These are phyloP conservation scores for Notocelia uddmanniana DNA, from an alignment of 2,888 invertebrate species.

Conservation along the genomic window DNA sequence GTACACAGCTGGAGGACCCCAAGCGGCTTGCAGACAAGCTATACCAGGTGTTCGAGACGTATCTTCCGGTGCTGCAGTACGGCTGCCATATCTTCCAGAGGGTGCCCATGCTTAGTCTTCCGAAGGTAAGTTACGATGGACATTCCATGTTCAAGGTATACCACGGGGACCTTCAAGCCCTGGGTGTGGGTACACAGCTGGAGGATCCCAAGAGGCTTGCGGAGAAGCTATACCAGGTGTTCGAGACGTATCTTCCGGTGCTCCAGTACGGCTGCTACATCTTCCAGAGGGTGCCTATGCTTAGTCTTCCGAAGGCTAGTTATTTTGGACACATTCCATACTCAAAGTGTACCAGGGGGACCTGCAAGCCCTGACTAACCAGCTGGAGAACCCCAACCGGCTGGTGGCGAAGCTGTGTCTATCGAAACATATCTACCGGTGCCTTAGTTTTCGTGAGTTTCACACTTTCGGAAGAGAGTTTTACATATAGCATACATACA, in stretches of 20 bases:
- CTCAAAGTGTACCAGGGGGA: conserved; percentile 95
- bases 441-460: too few species aligned
- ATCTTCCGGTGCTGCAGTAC: conserved; percentile 93
- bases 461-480: too few species aligned
- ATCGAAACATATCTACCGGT: conserved; percentile 96
- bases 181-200: conserved; percentile 88
- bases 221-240: conserved; percentile 93
- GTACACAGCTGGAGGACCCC: conserved; percentile 84
- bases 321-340: conserved; percentile 62
- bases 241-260: conserved; percentile 95
- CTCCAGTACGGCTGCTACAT: conserved; percentile 93
- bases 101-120: conserved; percentile 92
- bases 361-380: conserved; percentile 88
- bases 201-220: conserved; percentile 80
- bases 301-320: conserved; percentile 92
- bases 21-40: conserved; percentile 88
- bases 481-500: too few species aligned
- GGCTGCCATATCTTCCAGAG: conserved; percentile 94
- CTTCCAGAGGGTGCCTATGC: conserved; percentile 92
- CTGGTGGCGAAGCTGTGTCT: conserved; percentile 91
- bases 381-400: conserved; percentile 82
- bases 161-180: conserved; percentile 92
- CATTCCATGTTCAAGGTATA: conserved; percentile 90
- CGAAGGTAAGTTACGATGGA: conserved; percentile 87
- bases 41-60: conserved; percentile 95